phyloP scores from a whole-genome alignment of 2,113 vertebrate genomes.

The Perca flavescens region DNA sequence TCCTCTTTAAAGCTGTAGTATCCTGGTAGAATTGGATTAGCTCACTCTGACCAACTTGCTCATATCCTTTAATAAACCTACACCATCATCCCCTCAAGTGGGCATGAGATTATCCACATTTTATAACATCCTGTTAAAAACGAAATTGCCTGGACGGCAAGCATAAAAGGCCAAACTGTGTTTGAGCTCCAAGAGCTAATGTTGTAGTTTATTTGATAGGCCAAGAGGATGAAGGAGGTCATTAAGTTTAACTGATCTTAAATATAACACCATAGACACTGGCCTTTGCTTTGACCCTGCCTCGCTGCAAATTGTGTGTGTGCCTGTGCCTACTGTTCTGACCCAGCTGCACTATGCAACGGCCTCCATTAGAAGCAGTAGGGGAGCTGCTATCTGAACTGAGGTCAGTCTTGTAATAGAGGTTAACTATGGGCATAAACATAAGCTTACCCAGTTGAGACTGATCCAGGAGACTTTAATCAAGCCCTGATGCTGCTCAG shows the following conservation, averaged over 20 bases:
- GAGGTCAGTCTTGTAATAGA: constrained; percentile 71
- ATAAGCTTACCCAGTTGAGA: constrained; percentile 29
- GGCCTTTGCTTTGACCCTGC: constrained; percentile 57
- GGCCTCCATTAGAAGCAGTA: constrained; percentile 60
- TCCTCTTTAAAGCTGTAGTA: constrained; percentile 44
- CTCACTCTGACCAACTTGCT: constrained; percentile 46
- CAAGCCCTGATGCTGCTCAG: constrained; percentile 39
- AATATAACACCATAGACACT: constrained; percentile 59
- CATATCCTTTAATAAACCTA: constrained; percentile 77
- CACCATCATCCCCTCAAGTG: constrained; percentile 78
- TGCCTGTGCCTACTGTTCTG: neutral
- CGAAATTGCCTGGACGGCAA: constrained; percentile 54
- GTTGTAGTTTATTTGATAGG: constrained; percentile 72
- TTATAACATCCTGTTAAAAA: constrained; percentile 75
- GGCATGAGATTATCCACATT: constrained; percentile 74
- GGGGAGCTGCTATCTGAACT: constrained; percentile 40
- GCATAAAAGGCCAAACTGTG: constrained; percentile 68
- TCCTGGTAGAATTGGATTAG: constrained; percentile 56
- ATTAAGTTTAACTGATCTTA: constrained; percentile 79
- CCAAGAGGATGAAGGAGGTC: constrained; percentile 67
- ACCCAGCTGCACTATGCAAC: constrained; percentile 41
- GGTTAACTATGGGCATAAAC: constrained; percentile 76
- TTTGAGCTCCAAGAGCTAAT: constrained; percentile 43
- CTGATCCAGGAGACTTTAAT: constrained; percentile 58
- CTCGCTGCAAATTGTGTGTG: constrained; percentile 11